Conservation (phyloP, 2,113 vertebrate species). For the Pedionomus torquatus region DNA sequence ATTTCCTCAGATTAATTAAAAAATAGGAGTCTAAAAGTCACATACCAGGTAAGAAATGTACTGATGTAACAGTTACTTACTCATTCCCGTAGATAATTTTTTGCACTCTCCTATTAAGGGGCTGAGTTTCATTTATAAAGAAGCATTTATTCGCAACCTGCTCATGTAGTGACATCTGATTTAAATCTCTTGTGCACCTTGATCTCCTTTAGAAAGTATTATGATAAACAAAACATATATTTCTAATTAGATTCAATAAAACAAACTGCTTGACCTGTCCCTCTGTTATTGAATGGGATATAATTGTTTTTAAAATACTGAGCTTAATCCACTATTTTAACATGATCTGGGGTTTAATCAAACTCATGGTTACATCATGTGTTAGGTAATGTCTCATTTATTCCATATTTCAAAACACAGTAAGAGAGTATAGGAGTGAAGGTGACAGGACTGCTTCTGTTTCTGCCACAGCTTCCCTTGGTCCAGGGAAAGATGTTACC, state of each 20-base stretch:
- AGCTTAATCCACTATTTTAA: slow-evolving; percentile 22
- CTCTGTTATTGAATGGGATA: background rate
- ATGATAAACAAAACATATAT: slow-evolving; percentile 5
- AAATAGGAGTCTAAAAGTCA: background rate
- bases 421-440: background rate
- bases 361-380: background rate
- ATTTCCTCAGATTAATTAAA: background rate
- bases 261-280: background rate
- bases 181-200: background rate
- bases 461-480: background rate
- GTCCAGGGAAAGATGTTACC: background rate
- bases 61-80: background rate
- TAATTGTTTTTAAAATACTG: slow-evolving; percentile 1
- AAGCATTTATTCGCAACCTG: background rate
- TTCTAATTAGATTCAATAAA: slow-evolving; percentile 50
- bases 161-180: background rate
- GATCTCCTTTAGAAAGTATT: background rate
- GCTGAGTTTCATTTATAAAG: background rate
- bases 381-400: slow-evolving; percentile 29
- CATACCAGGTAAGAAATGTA: background rate
- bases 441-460: background rate
- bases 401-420: background rate
- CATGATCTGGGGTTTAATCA: slow-evolving; percentile 16
- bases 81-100: background rate
- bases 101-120: background rate